A percentile compares a stretch with the other conserved stretches of the same genome.
Evolutionary conservation across 1,140 invertebrate genomes (phyloP).

Genomic region (Papilio polytes): DNA sequence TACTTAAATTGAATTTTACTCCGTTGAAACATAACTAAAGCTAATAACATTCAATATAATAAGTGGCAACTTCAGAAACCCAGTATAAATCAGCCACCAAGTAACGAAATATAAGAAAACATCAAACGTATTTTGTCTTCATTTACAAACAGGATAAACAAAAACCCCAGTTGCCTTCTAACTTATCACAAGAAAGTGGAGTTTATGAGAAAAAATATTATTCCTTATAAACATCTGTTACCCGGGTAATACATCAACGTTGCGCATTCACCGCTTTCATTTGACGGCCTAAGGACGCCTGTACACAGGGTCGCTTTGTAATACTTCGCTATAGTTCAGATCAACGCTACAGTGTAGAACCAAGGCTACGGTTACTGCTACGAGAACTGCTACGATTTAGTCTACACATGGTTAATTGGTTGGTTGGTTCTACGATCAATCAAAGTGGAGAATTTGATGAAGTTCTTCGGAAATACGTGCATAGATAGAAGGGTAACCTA

Average conservation of each 20-base stretch:
- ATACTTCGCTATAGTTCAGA: not conserved
- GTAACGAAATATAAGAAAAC: not conserved
- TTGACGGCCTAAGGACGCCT: not conserved
- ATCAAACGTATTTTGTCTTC: not conserved
- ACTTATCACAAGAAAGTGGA: slow-evolving; percentile 16
- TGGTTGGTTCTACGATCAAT: too few relatives aligned
- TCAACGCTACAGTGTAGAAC: not conserved
- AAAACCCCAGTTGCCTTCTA: not conserved
- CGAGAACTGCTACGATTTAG: too few relatives aligned
- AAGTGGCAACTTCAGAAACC: too few relatives aligned
- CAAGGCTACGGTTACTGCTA: too few relatives aligned
- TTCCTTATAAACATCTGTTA: slow-evolving; percentile 30
- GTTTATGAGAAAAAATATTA: slow-evolving; percentile 33
- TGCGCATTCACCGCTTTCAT: slow-evolving; percentile 16
- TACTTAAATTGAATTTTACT: too few relatives aligned
- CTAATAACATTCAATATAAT: too few relatives aligned
- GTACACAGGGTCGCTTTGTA: not conserved
- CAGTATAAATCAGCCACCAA: not conserved
- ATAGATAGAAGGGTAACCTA: too few relatives aligned
- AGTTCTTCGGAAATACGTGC: too few relatives aligned
- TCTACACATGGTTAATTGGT: too few relatives aligned
- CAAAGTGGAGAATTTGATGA: too few relatives aligned
- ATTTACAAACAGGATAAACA: slow-evolving; percentile 21
- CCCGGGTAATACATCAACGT: slow-evolving; percentile 34
- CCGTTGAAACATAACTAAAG: too few relatives aligned